Evolutionary conservation across 2,888 invertebrate species (phyloP), one percentile per base, ranked within the genome.

Genomic region (Eremobia ochroleuca): DNA sequence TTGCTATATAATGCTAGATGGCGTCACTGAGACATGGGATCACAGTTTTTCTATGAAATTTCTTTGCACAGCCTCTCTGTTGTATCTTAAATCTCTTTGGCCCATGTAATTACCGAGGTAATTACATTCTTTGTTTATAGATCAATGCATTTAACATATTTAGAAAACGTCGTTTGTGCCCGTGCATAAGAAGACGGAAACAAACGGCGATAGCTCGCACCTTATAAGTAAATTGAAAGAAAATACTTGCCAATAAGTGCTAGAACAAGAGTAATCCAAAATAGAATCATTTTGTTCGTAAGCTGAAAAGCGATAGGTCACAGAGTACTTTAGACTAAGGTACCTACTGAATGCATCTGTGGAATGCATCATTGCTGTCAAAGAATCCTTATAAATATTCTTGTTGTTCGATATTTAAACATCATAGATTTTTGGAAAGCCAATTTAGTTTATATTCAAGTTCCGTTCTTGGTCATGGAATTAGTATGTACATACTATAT

Each of bases 201-300:
- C 28, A 25, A 31, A 46, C 8, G 8, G 31, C 25, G 13, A 43
- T 15, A 31, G 28, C 28, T 66, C 28, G 15, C 28, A 67, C 43
- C 15, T 4, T 49, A 49, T 15, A 15, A 15, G 15, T 9, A 15
- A 25, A 25, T 31, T 49, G 9, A 43, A 55, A 31, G 9, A 71
- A 43, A 84, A 79, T 81, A 90, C 96, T 94, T 87, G 95, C 96
- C 96, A 87, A 95, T 92, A 88, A 95, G 85, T 71, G 92, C 91
- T 89, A 95, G 85, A 88, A 94, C 88, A 69, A 96, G 87, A 77
- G 93, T 92, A 91, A 94, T 79, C 93, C 94, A 95, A 90, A 95
- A 94, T 82, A 95, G 91, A 65, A 79, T 2, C 78, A 78, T 78
- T 72, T 72, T 67, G 5, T 49, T 28, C 43, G 21, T 25, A 61